phyloP scores from a whole-genome alignment of 2,797 vertebrate species.

The Lepus townsendii region DNA sequence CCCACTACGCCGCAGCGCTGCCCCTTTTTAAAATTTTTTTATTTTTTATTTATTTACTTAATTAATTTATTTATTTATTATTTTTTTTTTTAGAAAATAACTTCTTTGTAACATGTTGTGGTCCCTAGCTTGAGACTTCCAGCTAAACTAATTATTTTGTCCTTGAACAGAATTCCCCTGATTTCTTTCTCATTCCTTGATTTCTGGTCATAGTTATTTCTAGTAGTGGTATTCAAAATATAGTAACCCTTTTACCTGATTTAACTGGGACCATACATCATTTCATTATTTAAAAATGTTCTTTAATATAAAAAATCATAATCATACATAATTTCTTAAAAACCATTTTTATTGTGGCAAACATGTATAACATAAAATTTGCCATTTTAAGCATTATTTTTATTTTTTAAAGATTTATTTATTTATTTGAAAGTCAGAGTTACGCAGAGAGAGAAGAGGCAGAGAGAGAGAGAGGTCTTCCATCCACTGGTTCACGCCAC shows the following conservation, averaged over 20 bases:
- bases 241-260: neutral
- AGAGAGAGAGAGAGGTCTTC: no score
- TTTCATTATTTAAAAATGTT: neutral
- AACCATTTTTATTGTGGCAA: neutral
- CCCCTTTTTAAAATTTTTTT: no score
- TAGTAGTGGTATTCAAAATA: neutral
- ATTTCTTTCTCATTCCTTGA: no score
- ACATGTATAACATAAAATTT: neutral
- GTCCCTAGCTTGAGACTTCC: neutral
- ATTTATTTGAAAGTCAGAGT: no score
- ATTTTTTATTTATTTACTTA: no score
- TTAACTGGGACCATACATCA: neutral
- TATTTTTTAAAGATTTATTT: no score
- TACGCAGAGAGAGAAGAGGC: no score
- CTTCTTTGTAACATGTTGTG: slow-evolving; percentile 13
- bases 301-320: neutral
- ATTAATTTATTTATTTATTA: no score
- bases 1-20: no score
- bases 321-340: neutral
- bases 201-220: neutral
- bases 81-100: no score
- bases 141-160: neutral
- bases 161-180: slow-evolving; percentile 33
- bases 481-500: no score
- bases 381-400: neutral